phyloP scores from a whole-genome alignment of 1,140 invertebrate genomes.

The Goniozus legneri region DNA sequence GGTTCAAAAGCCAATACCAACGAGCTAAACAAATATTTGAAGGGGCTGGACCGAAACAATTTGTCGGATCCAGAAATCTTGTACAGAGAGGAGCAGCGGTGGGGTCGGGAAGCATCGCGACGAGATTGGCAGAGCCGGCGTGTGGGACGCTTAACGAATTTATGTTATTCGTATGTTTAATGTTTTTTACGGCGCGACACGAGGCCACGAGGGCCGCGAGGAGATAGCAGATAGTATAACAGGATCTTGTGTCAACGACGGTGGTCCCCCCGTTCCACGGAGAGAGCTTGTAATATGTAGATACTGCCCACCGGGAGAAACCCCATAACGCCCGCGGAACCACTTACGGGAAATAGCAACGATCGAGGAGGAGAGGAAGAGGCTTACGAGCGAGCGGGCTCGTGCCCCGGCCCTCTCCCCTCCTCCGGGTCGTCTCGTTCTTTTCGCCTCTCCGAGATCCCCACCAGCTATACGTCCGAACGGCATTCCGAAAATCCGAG shows the following conservation, averaged over 20 bases:
- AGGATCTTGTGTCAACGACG: slow-evolving; percentile 42
- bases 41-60: no score
- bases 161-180: slow-evolving; percentile 37
- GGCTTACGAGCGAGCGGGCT: no score
- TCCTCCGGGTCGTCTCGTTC: slow-evolving; percentile 9
- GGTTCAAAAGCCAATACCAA: no score
- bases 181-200: slow-evolving; percentile 34
- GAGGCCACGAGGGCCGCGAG: slow-evolving; percentile 24
- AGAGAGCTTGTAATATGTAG: slow-evolving; percentile 38
- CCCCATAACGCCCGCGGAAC: slow-evolving; percentile 34
- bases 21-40: no score
- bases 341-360: slow-evolving; percentile 35
- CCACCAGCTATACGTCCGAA: background rate
- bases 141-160: slow-evolving; percentile 21
- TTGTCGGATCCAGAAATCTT: no score
- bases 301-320: slow-evolving; percentile 34
- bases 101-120: no score
- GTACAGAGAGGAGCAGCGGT: no score
- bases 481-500: no score
- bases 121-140: background rate
- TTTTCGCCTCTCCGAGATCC: background rate
- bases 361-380: no score
- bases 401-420: slow-evolving; percentile 10
- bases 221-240: slow-evolving; percentile 40
- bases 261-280: slow-evolving; percentile 37